A percentile compares a stretch with the other conserved stretches of the same genome.
phyloP scores from a whole-genome alignment of 2,888 invertebrate genomes.

The Hemaris fuciformis region DNA sequence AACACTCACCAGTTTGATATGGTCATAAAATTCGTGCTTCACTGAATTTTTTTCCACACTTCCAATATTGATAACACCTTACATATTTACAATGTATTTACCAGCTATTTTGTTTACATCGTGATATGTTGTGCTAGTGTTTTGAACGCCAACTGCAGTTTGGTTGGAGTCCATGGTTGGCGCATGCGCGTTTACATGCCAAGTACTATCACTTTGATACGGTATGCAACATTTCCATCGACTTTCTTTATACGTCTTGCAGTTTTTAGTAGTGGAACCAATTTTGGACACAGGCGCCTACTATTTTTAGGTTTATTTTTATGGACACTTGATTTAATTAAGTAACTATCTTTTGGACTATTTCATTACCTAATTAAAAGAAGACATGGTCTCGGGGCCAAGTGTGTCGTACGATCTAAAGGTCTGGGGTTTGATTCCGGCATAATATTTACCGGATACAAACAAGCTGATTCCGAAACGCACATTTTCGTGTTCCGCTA shows the following conservation, averaged over 20 bases:
- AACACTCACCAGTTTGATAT: background rate
- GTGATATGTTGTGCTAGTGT: constrained; percentile 20
- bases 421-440: too few species aligned
- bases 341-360: too few species aligned
- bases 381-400: too few species aligned
- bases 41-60: background rate
- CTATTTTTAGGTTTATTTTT: too few species aligned
- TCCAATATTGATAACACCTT: too few species aligned
- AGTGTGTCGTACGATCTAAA: too few species aligned
- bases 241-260: constrained; percentile 44
- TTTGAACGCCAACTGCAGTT: constrained; percentile 21
- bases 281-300: background rate
- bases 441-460: too few species aligned
- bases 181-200: constrained; percentile 62
- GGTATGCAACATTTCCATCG: constrained; percentile 64
- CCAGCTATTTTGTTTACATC: constrained; percentile 25
- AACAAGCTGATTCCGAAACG: too few species aligned
- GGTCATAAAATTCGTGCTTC: background rate
- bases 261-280: constrained; percentile 20
- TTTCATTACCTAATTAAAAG: too few species aligned
- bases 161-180: background rate
- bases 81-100: background rate
- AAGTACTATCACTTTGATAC: constrained; percentile 23
- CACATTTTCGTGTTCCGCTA: too few species aligned
- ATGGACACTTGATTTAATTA: too few species aligned